Conservation (phyloP, 2,113 vertebrate genomes). For the Peromyscus polionotus region DNA sequence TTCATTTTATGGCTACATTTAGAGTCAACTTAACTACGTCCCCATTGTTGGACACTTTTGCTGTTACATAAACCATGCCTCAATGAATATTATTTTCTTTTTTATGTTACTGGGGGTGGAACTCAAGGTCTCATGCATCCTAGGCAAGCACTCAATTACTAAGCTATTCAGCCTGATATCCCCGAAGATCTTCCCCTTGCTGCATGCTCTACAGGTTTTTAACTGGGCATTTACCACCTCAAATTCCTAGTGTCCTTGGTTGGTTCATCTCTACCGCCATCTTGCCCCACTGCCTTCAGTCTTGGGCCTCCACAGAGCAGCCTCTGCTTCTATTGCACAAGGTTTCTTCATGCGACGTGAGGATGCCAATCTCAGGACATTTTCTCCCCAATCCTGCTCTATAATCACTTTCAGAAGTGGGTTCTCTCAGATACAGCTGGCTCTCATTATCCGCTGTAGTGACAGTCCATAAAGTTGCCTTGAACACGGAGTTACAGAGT, state of each 20-base stretch:
- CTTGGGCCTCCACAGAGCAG: not conserved
- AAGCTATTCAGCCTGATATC: not conserved
- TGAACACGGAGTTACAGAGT: not conserved
- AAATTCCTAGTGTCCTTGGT: not conserved
- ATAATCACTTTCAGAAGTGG: not conserved
- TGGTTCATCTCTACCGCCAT: not conserved
- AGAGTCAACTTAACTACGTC: not conserved
- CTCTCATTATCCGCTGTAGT: not conserved
- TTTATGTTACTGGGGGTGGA: not conserved
- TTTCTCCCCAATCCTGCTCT: not conserved
- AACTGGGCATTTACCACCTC: not conserved
- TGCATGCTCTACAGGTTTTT: not conserved
- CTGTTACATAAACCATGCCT: not conserved
- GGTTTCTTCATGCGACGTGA: not conserved
- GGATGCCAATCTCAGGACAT: not conserved
- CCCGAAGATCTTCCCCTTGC: not conserved
- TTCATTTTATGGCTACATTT: not conserved
- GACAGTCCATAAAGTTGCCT: not conserved
- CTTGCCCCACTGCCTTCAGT: not conserved
- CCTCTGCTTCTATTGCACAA: not conserved
- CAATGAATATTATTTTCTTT: not conserved
- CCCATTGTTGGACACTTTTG: not conserved
- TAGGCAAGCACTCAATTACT: not conserved
- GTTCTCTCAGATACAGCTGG: not conserved
- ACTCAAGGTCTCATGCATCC: not conserved